Evolutionary conservation across 2,888 invertebrate genomes (phyloP).

Genomic region (Cantharis lateralis): DNA sequence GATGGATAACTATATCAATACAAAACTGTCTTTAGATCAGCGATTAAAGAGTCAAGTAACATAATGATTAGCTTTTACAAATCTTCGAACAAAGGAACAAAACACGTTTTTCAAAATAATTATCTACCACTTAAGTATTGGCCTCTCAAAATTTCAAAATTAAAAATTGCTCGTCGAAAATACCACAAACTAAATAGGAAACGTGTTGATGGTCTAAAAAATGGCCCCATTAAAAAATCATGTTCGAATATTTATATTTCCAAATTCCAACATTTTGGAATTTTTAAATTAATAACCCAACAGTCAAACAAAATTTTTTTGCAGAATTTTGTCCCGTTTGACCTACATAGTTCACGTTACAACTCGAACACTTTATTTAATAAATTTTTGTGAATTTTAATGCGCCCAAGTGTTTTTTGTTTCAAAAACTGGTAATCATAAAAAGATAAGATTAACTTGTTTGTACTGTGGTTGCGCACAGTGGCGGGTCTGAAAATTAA

Average conservation of each 20-base stretch:
- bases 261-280: background rate
- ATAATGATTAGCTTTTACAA: conserved; percentile 2
- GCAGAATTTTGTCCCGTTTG: background rate
- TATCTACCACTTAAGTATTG: background rate
- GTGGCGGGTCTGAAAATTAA: background rate
- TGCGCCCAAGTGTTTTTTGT: background rate
- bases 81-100: background rate
- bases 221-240: background rate
- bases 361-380: background rate
- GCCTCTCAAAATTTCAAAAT: background rate
- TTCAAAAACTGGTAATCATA: background rate
- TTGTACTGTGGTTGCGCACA: background rate
- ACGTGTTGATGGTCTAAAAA: background rate
- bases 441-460: background rate
- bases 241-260: background rate
- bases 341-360: background rate
- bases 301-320: background rate
- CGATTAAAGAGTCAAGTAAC: background rate
- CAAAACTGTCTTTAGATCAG: background rate
- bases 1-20: conserved; percentile 28
- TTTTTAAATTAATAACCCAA: background rate
- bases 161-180: background rate
- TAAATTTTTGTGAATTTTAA: background rate
- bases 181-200: background rate
- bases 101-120: background rate